Percentiles rank a stretch among this genome's conserved stretches.
These are phyloP conservation scores for Crotalus viridis DNA, from an alignment of 2,113 vertebrate species.

Conservation along the genomic window DNA sequence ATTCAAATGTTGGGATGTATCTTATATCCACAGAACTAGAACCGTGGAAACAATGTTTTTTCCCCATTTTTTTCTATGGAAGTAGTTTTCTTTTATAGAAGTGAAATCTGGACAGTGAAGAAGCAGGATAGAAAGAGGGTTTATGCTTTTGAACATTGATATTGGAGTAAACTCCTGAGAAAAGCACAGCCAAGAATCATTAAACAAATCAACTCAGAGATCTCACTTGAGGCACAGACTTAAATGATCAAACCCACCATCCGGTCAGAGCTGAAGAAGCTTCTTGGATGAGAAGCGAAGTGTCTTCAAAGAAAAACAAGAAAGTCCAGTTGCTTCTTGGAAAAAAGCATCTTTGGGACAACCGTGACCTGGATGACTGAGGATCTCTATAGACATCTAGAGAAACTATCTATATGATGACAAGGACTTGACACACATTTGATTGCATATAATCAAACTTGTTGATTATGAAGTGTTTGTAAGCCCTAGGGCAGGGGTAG, in stretches of 20 bases:
- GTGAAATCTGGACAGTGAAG: not conserved
- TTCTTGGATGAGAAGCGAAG: no score
- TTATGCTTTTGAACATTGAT: not conserved
- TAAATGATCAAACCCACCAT: not conserved
- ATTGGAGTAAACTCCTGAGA: not conserved
- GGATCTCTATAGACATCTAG: not conserved
- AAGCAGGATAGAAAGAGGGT: not conserved
- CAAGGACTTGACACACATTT: not conserved
- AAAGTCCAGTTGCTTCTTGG: no score
- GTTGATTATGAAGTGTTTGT: not conserved
- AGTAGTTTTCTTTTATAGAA: not conserved
- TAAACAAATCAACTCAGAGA: not conserved
- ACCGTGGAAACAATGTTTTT: not conserved
- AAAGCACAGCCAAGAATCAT: not conserved
- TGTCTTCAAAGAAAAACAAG: no score
- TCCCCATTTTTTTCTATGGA: not conserved
- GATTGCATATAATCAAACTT: not conserved
- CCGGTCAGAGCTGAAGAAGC: no score
- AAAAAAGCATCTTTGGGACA: no score
- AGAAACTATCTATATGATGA: not conserved
- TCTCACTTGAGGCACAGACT: not conserved
- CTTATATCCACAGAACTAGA: not conserved
- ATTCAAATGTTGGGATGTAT: not conserved
- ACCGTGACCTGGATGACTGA: no score
- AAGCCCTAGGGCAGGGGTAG: not conserved